Conservation (phyloP, 1,140 invertebrate species). For the Trichoplusia ni region DNA sequence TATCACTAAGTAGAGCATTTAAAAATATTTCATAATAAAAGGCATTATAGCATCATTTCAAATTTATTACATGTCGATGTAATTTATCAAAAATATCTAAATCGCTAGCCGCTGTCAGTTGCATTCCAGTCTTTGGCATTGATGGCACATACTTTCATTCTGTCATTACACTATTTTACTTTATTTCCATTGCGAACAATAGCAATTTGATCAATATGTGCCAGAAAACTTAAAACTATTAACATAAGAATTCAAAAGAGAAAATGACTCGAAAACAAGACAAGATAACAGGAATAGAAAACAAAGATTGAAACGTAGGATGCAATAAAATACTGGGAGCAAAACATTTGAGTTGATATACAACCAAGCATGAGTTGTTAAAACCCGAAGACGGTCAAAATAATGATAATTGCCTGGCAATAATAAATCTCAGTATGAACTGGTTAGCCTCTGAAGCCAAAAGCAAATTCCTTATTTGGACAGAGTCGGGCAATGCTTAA, state of each 20-base stretch:
- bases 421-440: constrained; percentile 15
- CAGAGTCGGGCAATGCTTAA: neutral
- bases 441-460: constrained; percentile 10
- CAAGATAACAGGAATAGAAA: constrained; percentile 16
- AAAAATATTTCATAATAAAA: neutral
- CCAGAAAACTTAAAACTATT: constrained; percentile 4
- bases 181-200: too few relatives aligned
- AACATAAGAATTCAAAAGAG: constrained; percentile 11
- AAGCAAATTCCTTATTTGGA: constrained; percentile 5
- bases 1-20: too few relatives aligned
- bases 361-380: neutral
- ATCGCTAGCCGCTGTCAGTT: constrained; percentile 18
- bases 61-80: neutral
- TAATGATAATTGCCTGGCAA: neutral
- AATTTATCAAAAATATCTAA: neutral
- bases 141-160: too few relatives aligned
- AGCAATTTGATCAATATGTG: neutral
- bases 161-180: too few relatives aligned
- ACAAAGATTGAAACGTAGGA: neutral
- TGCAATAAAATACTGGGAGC: constrained; percentile 11
- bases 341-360: neutral
- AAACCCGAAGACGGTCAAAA: constrained; percentile 5
- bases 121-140: constrained; percentile 45
- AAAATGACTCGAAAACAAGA: constrained; percentile 11
- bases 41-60: neutral